phyloP scores from a whole-genome alignment of 2,797 vertebrate genomes.

The Chelon labrosus region DNA sequence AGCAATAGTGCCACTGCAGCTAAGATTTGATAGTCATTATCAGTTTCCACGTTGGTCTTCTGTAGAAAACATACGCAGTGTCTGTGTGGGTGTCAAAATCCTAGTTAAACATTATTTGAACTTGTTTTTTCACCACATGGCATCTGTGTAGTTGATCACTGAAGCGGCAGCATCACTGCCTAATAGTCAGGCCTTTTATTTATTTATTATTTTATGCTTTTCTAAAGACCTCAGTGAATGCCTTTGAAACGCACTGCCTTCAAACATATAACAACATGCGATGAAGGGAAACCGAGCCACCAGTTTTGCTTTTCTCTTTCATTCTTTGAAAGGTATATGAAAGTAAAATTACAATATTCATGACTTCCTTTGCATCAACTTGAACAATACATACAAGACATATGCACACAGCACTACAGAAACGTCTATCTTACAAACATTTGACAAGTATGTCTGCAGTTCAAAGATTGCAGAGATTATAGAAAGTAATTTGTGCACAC shows the following conservation, averaged over 20 bases:
- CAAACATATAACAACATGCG: neutral
- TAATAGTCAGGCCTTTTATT: conserved; percentile 22
- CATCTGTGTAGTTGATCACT: neutral
- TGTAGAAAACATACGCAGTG: neutral
- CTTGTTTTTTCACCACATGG: neutral
- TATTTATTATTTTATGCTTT: conserved; percentile 29
- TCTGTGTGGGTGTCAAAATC: neutral
- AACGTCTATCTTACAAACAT: neutral
- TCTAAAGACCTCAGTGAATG: conserved; percentile 22
- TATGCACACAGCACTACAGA: too few relatives aligned
- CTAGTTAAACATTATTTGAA: neutral
- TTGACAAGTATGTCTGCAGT: neutral
- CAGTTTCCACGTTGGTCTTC: neutral
- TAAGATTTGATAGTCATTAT: neutral
- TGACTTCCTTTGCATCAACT: too few relatives aligned
- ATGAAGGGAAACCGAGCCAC: neutral
- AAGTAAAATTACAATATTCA: neutral
- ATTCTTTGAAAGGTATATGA: conserved; percentile 14
- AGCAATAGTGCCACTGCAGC: too few relatives aligned
- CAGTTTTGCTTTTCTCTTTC: neutral
- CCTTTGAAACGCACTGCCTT: conserved; percentile 6
- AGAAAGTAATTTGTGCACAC: neutral
- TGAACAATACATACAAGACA: too few relatives aligned
- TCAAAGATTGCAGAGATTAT: neutral
- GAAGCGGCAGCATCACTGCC: neutral